phyloP scores from a whole-genome alignment of 2,888 invertebrate species.

The Callimorpha dominula region DNA sequence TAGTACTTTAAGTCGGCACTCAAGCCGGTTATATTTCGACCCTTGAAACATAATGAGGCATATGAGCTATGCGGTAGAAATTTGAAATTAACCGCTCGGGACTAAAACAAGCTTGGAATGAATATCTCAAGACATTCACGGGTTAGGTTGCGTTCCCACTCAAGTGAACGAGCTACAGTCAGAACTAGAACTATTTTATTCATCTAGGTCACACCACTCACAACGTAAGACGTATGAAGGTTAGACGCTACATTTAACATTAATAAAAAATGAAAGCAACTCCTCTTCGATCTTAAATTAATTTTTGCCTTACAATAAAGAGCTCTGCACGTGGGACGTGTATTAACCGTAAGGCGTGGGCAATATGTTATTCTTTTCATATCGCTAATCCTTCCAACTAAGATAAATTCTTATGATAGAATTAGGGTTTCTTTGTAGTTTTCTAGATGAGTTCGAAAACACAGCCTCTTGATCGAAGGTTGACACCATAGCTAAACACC shows the following conservation, averaged over 20 bases:
- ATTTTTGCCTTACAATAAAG: neutral
- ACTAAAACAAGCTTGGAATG: conserved; percentile 30
- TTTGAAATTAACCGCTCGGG: conserved; percentile 61
- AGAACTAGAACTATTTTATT: conserved; percentile 1
- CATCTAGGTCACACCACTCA: neutral
- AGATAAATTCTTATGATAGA: too few species aligned
- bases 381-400: too few species aligned
- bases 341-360: neutral
- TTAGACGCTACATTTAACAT: neutral
- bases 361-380: neutral
- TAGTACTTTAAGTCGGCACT: conserved; percentile 59
- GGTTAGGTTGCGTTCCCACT: neutral
- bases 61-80: conserved; percentile 53
- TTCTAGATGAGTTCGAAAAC: too few species aligned
- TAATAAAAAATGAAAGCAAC: neutral
- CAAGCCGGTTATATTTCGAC: conserved; percentile 56
- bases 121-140: conserved; percentile 21
- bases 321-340: neutral
- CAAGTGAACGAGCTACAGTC: neutral
- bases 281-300: neutral
- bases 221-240: neutral
- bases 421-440: too few species aligned
- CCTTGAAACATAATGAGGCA: conserved; percentile 62
- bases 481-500: too few species aligned
- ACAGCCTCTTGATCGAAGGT: too few species aligned